phyloP scores from a whole-genome alignment of 1,140 invertebrate species.

The Dermatophagoides farinae region DNA sequence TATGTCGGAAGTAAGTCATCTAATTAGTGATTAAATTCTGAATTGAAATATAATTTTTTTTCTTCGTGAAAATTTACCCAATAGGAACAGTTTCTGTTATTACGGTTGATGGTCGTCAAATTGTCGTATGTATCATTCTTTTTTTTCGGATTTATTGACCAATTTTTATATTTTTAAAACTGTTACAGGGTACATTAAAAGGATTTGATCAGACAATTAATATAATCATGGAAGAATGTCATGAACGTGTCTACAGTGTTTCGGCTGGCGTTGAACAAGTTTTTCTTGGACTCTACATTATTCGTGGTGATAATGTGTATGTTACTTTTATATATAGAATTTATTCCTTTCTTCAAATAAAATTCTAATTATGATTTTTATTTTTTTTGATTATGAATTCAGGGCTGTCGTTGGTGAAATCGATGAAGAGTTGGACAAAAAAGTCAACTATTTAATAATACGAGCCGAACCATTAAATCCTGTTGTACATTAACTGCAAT shows the following conservation, averaged over 20 bases:
- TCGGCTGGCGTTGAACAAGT: conserved; percentile 85
- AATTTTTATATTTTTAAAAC: neutral
- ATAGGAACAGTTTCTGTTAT: conserved; percentile 76
- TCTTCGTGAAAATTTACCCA: neutral
- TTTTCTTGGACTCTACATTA: conserved; percentile 82
- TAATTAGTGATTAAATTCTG: neutral
- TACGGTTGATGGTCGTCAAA: conserved; percentile 79
- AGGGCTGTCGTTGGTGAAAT: conserved; percentile 74
- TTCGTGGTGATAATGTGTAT: conserved; percentile 88
- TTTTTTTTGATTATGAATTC: conserved; percentile 22
- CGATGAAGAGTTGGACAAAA: conserved; percentile 67
- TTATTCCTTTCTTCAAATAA: neutral
- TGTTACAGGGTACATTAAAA: conserved; percentile 53
- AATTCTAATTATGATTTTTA: neutral
- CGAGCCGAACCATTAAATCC: conserved; percentile 71
- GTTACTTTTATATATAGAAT: neutral
- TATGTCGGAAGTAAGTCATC: conserved; percentile 3
- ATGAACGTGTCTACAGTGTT: conserved; percentile 84
- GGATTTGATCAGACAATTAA: conserved; percentile 97
- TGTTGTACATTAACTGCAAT: conserved; percentile 43
- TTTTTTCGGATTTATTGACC: conserved; percentile 14
- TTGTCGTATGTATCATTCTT: conserved; percentile 49
- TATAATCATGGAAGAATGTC: conserved; percentile 87
- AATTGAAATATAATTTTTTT: neutral
- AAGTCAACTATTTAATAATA: conserved; percentile 59